Evolutionary conservation across 53 echinoderm and acorn worm species (phyloP), one percentile per base, ranked within the genome.

Genomic region (Arbacia lixula): DNA sequence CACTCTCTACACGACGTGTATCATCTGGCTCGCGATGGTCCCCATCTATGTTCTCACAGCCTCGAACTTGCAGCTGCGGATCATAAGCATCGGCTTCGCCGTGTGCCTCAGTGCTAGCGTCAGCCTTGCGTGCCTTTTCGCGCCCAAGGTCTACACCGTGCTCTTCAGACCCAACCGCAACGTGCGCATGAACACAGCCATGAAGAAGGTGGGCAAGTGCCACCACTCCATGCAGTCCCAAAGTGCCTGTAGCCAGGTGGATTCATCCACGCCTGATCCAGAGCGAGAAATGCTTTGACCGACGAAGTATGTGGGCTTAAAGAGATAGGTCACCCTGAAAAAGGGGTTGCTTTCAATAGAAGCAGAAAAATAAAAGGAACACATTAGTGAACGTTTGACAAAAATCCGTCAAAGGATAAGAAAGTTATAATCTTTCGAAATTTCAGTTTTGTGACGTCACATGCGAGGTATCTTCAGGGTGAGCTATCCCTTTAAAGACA

Each of bases 21-120:
- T 95, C 37, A 86, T 95, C 12, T 95, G 95, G 95, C 68, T 95
- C 49, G 95, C 95, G 0, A 93, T 95, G 89, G 85, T 95, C 10
- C 95, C 95, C 0, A 83, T 95, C 5, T 95, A 95, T 64, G 74
- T 85, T 24, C 63, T 93, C 33, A 95, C 95, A 33, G 41, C 84
- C 19, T 41, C 93, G 12, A 91, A 93, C 60, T 71, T 95, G 4
- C 56, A 88, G 19, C 91, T 91, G 12, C 64, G 93, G 38, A 88
- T 95, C 60, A 89, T 91, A 49, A 93, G 93, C 24, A 49, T 93
- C 2, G 86, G 88, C 54, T 84, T 95, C 56, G 90, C 95, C 10
- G 83, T 95, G 38, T 93, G 95, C 83, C 88, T 95, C 56, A 91
- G 95, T 53, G 93, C 90, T 60, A 89, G 90, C 12, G 95, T 93